phyloP scores from a whole-genome alignment of 2,888 invertebrate genomes.

The Lepidochitona cinerea region DNA sequence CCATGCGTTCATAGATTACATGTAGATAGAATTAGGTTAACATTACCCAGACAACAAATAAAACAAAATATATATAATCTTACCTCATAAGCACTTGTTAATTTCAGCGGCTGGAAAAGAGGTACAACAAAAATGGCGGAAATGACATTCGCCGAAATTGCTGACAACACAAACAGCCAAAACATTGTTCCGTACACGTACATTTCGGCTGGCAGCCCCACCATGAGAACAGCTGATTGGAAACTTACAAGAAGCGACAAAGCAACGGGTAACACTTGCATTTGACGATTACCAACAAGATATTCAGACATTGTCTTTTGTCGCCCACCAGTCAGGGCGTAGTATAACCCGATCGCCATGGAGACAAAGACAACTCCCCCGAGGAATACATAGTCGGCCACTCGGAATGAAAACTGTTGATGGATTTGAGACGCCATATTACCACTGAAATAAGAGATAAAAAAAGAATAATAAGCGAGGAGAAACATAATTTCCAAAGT shows the following conservation, averaged over 20 bases:
- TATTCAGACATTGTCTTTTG: constrained; percentile 3
- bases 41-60: too few relatives aligned
- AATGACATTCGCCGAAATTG: neutral
- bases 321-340: neutral
- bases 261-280: constrained; percentile 3
- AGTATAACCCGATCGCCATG: neutral
- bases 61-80: too few relatives aligned
- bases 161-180: neutral
- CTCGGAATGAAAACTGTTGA: neutral
- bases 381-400: neutral
- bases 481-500: too few relatives aligned
- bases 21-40: too few relatives aligned
- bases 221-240: constrained; percentile 4
- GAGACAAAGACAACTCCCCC: neutral
- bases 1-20: too few relatives aligned
- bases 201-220: constrained; percentile 6
- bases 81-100: constrained; percentile 8
- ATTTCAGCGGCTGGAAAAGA: neutral
- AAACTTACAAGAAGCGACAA: constrained; percentile 4
- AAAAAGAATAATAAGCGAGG: too few relatives aligned
- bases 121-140: neutral
- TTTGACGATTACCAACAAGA: constrained; percentile 2
- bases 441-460: too few relatives aligned
- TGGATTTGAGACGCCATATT: neutral
- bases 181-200: neutral